Conservation (phyloP, 2,888 invertebrate species). For the Cremastinae sp. region DNA sequence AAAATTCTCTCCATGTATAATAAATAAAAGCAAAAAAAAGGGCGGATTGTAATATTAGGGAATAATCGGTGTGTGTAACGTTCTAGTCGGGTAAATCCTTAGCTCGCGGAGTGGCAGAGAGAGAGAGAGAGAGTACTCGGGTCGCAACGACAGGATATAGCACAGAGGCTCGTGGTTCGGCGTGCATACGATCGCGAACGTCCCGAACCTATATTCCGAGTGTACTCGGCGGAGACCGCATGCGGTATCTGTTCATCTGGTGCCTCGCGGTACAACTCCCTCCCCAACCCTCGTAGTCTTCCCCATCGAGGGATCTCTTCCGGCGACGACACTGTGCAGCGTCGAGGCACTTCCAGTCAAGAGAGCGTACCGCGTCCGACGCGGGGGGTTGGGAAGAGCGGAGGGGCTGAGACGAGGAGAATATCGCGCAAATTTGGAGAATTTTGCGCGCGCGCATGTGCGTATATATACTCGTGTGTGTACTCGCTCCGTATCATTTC, state of each 20-base stretch:
- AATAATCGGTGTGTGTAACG: slow-evolving; percentile 53
- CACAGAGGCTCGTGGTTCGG: slow-evolving; percentile 28
- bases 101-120: slow-evolving; percentile 38
- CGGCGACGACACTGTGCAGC: slow-evolving; percentile 65
- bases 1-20: too few relatives aligned
- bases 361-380: background rate
- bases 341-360: slow-evolving; percentile 24
- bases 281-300: slow-evolving; percentile 34
- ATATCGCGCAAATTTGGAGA: background rate
- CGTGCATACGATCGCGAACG: slow-evolving; percentile 37
- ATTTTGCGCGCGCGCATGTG: slow-evolving; percentile 8
- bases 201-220: slow-evolving; percentile 78
- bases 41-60: slow-evolving; percentile 55
- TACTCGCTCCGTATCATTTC: slow-evolving; percentile 58
- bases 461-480: slow-evolving; percentile 34
- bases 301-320: slow-evolving; percentile 45
- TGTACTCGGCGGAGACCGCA: slow-evolving; percentile 65
- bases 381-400: too few relatives aligned
- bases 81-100: background rate
- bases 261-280: slow-evolving; percentile 64
- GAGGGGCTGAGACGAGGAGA: background rate
- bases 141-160: slow-evolving; percentile 56
- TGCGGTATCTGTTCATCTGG: slow-evolving; percentile 78
- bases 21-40: too few relatives aligned
- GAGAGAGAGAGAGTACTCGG: slow-evolving; percentile 55